phyloP scores from a whole-genome alignment of 2,113 vertebrate species.

The Mus musculus region DNA sequence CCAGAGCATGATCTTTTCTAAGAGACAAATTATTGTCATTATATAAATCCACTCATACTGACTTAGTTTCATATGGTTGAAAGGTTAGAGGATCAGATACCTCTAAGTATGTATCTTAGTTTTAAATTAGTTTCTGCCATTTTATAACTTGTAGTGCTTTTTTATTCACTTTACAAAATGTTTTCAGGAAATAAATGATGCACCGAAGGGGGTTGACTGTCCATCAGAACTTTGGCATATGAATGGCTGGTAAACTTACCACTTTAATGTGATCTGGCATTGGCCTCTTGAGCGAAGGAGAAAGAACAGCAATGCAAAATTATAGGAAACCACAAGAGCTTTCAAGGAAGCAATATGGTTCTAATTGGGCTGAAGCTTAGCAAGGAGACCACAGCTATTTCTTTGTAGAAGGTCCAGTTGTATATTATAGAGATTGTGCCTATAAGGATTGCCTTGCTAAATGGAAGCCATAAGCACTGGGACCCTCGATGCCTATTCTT shows the following conservation, averaged over 20 bases:
- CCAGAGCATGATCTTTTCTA: constrained; percentile 45
- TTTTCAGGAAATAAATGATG: constrained; percentile 63
- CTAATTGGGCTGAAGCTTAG: constrained; percentile 78
- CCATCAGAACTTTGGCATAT: constrained; percentile 73
- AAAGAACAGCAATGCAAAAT: constrained; percentile 76
- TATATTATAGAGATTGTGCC: constrained; percentile 74
- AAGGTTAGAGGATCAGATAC: constrained; percentile 27
- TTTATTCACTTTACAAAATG: constrained; percentile 77
- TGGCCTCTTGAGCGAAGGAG: constrained; percentile 75
- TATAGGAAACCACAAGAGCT: constrained; percentile 82
- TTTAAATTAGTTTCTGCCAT: constrained; percentile 67
- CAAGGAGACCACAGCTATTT: constrained; percentile 84
- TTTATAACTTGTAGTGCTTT: constrained; percentile 59
- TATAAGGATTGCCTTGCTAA: constrained; percentile 78
- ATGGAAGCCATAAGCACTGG: constrained; percentile 80
- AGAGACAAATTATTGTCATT: constrained; percentile 41
- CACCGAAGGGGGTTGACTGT: constrained; percentile 63
- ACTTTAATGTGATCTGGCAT: constrained; percentile 73
- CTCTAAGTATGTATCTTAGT: constrained; percentile 63
- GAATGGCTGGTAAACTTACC: constrained; percentile 56
- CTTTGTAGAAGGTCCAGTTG: constrained; percentile 82
- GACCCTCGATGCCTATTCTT: constrained; percentile 76
- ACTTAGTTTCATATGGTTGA: constrained; percentile 12
- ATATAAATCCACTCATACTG: background rate
- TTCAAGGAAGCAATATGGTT: constrained; percentile 84